Evolutionary conservation across 2,113 vertebrate genomes (phyloP), one percentile per base, ranked within the genome.

Genomic region (Psettodes erumei): DNA sequence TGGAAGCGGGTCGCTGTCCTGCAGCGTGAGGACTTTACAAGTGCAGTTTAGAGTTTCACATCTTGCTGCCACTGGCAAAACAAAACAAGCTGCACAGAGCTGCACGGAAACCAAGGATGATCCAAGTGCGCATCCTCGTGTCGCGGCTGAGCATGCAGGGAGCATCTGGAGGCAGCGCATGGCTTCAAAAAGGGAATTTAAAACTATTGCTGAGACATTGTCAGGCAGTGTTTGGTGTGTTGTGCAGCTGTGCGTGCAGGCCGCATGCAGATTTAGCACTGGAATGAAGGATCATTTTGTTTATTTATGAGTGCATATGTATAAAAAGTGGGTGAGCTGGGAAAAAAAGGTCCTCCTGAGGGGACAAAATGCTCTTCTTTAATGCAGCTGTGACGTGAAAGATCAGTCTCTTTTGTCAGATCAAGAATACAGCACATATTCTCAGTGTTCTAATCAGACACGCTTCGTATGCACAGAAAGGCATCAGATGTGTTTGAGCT

Each of bases 61-160:
- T 73, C 68, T n/a, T 47, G 56, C 64, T 51, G 76, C 74, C 54
- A n/a, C 33, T 48, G 50, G 56, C 40, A 66, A 42, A 83, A 72
- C n/a, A n/a, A 70, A 74, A 74, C 77, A 74, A 75, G 61, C 48
- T 27, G 58, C 50, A 47, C 58, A 60, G 27, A 65, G 56, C 66
- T 32, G 71, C 72, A n/a, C 68, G 72, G 33, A 75, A 68, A 75
- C 25, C 65, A 23, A 59, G 28, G 13, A 40, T 33, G 43, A 35
- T 23, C 21, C 38, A 81, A 55, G 27, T 30, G 19, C 1, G 27
- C 47, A 38, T 75, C 58, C 73, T 50, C 72, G 33, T 75, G 40
- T 73, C 73, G 51, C 28, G 23, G 23, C 45, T 53, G 53, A 45
- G 38, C 45, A 48, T 45, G 51, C 51, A 51, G 27, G 59, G 51